Evolutionary conservation across 2,888 invertebrate genomes (phyloP).

Genomic region (Belgica antarctica): DNA sequence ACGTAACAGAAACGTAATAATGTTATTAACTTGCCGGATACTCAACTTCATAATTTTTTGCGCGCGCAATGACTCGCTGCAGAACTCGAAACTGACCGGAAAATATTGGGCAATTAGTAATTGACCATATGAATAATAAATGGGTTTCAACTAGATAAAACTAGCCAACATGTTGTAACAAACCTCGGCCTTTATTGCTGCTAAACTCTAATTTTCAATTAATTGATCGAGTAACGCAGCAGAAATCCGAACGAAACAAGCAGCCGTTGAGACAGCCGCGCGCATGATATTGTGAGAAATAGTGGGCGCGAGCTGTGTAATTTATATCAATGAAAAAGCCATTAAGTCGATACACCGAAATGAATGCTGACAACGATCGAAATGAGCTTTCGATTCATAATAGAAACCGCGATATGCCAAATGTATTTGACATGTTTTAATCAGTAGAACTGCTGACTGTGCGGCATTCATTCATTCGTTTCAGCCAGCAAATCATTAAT

Average conservation of each 20-base stretch:
- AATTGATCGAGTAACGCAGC: conserved; percentile 25
- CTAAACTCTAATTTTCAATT: conserved; percentile 36
- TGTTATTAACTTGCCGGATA: conserved; percentile 8
- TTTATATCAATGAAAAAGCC: conserved; percentile 31
- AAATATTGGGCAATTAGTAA: conserved; percentile 32
- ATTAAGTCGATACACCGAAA: conserved; percentile 9
- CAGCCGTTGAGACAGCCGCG: background rate
- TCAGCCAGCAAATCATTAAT: background rate
- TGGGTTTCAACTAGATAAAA: conserved; percentile 12
- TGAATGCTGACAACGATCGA: conserved; percentile 3
- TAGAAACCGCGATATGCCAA: background rate
- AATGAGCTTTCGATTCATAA: background rate
- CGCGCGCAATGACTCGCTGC: background rate
- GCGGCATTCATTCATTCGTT: no score
- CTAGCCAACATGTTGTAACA: background rate
- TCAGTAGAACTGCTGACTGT: background rate
- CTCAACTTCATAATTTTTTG: background rate
- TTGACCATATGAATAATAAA: conserved; percentile 36
- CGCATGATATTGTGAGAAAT: background rate
- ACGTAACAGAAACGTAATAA: background rate
- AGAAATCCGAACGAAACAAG: background rate
- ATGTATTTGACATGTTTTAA: background rate
- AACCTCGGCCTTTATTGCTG: conserved; percentile 4
- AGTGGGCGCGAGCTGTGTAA: conserved; percentile 34
- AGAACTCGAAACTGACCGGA: background rate